Evolutionary conservation across 2,797 vertebrate species (phyloP).

Genomic region (Ibycter americanus): DNA sequence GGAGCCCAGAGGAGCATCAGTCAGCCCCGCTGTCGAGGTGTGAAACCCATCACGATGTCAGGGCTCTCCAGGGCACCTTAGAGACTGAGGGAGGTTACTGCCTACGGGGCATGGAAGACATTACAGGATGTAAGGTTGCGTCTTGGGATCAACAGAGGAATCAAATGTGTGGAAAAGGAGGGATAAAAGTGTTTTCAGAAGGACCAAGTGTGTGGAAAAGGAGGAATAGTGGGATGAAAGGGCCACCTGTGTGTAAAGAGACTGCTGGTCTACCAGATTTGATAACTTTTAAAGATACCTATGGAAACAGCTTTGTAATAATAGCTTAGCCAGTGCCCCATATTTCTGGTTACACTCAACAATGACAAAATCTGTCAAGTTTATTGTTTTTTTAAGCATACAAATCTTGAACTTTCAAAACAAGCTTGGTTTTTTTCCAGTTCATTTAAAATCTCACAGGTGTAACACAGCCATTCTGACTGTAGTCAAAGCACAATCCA

Average conservation of each 20-base stretch:
- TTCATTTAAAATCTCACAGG: background rate
- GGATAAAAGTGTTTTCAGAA: background rate
- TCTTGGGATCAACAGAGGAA: background rate
- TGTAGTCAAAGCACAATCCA: background rate
- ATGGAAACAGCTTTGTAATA: background rate
- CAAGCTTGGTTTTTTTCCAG: background rate
- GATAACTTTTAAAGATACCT: background rate
- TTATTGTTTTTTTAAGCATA: background rate
- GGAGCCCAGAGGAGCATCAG: background rate
- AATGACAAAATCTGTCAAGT: background rate
- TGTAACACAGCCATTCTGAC: background rate
- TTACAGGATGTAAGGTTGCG: background rate
- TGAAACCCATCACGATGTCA: background rate
- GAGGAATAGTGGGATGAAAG: background rate
- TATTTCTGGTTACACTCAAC: background rate
- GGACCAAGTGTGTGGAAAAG: background rate
- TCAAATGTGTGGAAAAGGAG: background rate
- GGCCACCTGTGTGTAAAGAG: background rate
- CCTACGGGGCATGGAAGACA: background rate
- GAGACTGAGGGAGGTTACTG: background rate
- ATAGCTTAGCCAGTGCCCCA: background rate
- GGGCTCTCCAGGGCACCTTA: background rate
- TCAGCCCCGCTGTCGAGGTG: fast-evolving
- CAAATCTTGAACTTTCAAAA: background rate
- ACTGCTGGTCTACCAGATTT: background rate